phyloP scores from a whole-genome alignment of 2,113 vertebrate genomes.

The Oenanthe oenanthe region DNA sequence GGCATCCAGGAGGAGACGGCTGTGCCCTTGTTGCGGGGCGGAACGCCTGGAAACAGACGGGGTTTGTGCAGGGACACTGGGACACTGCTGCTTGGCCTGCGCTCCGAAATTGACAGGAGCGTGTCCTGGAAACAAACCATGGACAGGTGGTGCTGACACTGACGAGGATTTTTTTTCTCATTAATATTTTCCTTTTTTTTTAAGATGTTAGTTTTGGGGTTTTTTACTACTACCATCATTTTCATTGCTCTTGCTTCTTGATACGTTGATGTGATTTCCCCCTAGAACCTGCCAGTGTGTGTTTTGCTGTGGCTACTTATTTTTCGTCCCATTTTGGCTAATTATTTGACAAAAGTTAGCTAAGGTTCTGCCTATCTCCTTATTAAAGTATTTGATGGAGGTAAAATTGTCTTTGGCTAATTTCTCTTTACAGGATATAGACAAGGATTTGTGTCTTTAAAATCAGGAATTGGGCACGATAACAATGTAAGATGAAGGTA shows the following conservation, averaged over 20 bases:
- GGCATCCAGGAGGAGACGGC: neutral
- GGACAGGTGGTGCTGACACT: neutral
- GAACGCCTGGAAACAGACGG: accelerated
- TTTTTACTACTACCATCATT: neutral
- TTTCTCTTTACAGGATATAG: neutral
- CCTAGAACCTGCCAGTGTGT: neutral
- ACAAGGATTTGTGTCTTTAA: neutral
- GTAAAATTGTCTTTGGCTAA: neutral
- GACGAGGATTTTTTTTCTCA: accelerated
- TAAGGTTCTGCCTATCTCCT: neutral
- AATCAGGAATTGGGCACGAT: neutral
- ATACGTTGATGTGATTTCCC: neutral
- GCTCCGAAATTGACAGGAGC: accelerated
- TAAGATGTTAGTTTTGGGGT: accelerated
- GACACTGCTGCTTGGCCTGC: neutral
- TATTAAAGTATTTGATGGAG: neutral
- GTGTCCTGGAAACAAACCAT: neutral
- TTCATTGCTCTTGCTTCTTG: neutral
- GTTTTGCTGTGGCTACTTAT: neutral
- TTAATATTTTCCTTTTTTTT: neutral
- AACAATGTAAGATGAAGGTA: neutral
- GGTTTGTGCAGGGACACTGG: accelerated
- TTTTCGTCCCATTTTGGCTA: neutral
- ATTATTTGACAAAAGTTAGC: neutral
- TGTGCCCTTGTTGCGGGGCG: neutral